Conservation (phyloP, 2,888 invertebrate genomes). For the Apocheima hispidaria region DNA sequence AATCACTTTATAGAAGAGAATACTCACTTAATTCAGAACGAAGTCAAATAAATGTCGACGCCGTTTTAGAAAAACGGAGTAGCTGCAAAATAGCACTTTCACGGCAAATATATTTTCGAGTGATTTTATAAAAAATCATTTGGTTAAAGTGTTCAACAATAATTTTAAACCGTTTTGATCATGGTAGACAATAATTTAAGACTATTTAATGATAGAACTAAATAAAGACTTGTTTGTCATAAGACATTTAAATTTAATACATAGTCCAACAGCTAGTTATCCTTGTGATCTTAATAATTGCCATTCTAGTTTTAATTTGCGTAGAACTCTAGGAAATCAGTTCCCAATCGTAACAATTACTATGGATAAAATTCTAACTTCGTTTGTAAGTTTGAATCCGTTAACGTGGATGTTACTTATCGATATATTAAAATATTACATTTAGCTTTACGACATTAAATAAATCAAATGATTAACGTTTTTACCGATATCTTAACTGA, state of each 20-base stretch:
- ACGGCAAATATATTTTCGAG: too few relatives aligned
- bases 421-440: too few relatives aligned
- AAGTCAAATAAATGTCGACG: not conserved
- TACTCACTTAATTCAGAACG: not conserved
- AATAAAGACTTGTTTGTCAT: conserved; percentile 5
- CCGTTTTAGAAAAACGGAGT: not conserved
- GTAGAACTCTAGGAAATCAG: conserved; percentile 20
- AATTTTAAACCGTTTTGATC: not conserved
- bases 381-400: too few relatives aligned
- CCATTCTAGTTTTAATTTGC: conserved; percentile 20
- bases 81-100: not conserved
- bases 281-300: conserved; percentile 30
- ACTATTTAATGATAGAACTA: not conserved
- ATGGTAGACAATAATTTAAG: not conserved
- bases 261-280: conserved; percentile 13
- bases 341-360: conserved; percentile 1
- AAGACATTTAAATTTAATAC: conserved; percentile 25
- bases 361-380: too few relatives aligned
- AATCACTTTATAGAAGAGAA: not conserved
- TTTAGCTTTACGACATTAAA: too few relatives aligned
- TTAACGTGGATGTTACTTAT: too few relatives aligned
- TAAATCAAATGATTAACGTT: too few relatives aligned
- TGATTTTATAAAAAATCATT: too few relatives aligned
- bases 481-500: too few relatives aligned
- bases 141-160: too few relatives aligned